Evolutionary conservation across 1,140 invertebrate species (phyloP), one percentile per base, ranked within the genome.

Genomic region (Camponotus vicinus): DNA sequence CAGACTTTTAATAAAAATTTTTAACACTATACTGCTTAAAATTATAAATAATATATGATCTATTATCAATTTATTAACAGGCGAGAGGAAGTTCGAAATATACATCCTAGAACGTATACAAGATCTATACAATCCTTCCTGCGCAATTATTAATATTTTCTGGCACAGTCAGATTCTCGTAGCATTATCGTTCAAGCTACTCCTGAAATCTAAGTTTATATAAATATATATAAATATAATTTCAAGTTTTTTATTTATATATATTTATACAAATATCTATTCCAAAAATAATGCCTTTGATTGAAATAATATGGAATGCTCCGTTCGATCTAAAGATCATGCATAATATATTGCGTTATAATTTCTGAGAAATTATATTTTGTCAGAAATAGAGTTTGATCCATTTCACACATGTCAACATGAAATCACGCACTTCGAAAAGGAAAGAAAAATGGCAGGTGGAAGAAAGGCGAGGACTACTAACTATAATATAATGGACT

Each of bases 111-210:
- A 80, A 80, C 45, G 77, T 42, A 52, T 79, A 69, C 45, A 55
- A 80, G 63, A 80, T 80, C 34, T 69, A 55, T 69, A 55, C 15
- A 59, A 70, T 55, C 8, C 66, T 70, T 57, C 40, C 78, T 70
- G 78, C 78, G 37, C 13, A 55, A 79, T 67, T 55, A 70, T 6
- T 70, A 80, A 34, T 70, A 70, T 80, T 70, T 80, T 80, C 78
- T 80, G 78, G 78, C 78, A 80, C 78, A 80, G 21, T 57, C 49
- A 66, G 32, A 78, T 67, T 79, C 34, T 80, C 64, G 21, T 80
- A 57, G 64, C 64, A 70, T 59, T 21, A 21, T 70, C 66, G 59
- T 27, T 80, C 21, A 52, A 80, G n/a, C 55, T 63, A 27, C n/a
- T 40, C 11, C 13, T 69, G 77, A 69, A 80, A 80, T 15, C n/a